A percentile compares a stretch with the other conserved stretches of the same genome.
These are phyloP conservation scores for Diloba caeruleocephala DNA, from an alignment of 2,888 invertebrate genomes.

Conservation along the genomic window DNA sequence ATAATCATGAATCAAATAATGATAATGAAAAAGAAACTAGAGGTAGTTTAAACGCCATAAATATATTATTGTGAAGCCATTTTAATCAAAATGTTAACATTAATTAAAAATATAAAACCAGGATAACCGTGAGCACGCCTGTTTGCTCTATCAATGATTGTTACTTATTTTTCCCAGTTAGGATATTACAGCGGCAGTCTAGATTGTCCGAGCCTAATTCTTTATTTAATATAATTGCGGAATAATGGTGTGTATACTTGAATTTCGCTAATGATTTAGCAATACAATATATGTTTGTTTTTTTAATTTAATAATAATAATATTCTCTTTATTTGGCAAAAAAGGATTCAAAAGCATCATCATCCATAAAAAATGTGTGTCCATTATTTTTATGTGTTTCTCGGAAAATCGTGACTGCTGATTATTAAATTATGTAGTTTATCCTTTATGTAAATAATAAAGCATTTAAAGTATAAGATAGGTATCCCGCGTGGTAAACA, in stretches of 20 bases:
- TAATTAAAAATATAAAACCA: constrained; percentile 1
- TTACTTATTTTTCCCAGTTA: constrained; percentile 11
- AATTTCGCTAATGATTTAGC: constrained; percentile 4
- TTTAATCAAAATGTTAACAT: no score
- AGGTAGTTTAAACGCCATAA: background rate
- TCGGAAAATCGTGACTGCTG: constrained; percentile 31
- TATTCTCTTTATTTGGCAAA: constrained; percentile 26
- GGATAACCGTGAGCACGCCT: background rate
- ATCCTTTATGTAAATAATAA: constrained; percentile 59
- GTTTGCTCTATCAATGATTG: constrained; percentile 6
- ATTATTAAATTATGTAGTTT: constrained; percentile 54
- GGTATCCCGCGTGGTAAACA: constrained; percentile 55
- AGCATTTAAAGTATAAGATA: constrained; percentile 67
- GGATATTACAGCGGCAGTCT: constrained; percentile 22
- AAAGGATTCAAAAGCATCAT: no score
- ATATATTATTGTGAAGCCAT: background rate
- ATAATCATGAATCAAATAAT: background rate
- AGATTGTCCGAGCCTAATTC: constrained; percentile 7
- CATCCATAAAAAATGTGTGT: background rate
- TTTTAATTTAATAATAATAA: background rate
- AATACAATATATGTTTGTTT: constrained; percentile 4
- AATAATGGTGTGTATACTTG: constrained; percentile 47
- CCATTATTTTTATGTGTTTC: background rate
- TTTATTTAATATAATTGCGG: background rate
- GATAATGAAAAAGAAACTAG: background rate